phyloP scores from a whole-genome alignment of 2,888 invertebrate genomes.

The Camptogramma bilineatum region DNA sequence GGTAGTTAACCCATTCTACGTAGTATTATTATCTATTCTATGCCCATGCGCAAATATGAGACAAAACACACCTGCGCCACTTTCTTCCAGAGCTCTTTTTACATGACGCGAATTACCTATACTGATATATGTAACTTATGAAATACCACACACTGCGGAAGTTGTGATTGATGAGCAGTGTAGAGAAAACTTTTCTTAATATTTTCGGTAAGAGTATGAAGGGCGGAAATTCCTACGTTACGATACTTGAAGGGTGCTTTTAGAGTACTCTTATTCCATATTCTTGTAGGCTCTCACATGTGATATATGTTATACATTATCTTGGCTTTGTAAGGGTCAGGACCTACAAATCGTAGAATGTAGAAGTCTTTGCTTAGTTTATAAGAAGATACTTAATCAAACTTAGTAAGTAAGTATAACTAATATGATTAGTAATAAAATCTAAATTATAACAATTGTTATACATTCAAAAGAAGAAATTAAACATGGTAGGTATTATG shows the following conservation, averaged over 20 bases:
- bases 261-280: background rate
- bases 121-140: background rate
- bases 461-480: background rate
- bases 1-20: too few relatives aligned
- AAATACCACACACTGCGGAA: slow-evolving; percentile 1
- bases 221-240: background rate
- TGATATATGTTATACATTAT: background rate
- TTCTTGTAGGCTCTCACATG: background rate
- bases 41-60: too few relatives aligned
- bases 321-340: background rate
- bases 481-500: background rate
- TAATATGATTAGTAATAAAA: too few relatives aligned
- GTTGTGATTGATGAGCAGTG: slow-evolving; percentile 19
- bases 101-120: too few relatives aligned
- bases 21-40: too few relatives aligned
- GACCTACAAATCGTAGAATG: background rate
- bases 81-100: too few relatives aligned
- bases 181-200: slow-evolving; percentile 11
- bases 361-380: too few relatives aligned
- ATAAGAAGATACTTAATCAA: too few relatives aligned
- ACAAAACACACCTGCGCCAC: too few relatives aligned
- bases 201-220: background rate
- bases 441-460: background rate
- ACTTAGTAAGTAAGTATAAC: too few relatives aligned
- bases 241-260: slow-evolving; percentile 1